phyloP scores from a whole-genome alignment of 2,113 vertebrate species.

The Mirza zaza region DNA sequence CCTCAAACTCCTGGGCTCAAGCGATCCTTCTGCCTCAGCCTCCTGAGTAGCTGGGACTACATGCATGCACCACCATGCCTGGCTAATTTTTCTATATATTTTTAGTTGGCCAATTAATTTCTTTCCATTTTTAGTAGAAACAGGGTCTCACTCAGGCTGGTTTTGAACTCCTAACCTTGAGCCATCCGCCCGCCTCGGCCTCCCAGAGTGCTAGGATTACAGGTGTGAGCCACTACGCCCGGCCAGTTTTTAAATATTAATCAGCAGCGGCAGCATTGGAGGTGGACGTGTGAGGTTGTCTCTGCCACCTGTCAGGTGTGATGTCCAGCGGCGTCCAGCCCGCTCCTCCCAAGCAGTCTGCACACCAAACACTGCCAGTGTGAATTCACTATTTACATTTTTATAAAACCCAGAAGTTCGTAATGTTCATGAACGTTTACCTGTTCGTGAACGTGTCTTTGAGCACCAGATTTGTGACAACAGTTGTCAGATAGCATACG shows the following conservation, averaged over 20 bases:
- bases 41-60: too few relatives aligned
- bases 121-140: too few relatives aligned
- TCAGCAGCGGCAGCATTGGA: background rate
- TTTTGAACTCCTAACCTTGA: background rate
- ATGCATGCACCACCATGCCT: too few relatives aligned
- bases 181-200: background rate
- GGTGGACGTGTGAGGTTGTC: background rate
- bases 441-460: background rate
- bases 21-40: too few relatives aligned
- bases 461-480: background rate
- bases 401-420: too few relatives aligned
- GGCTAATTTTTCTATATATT: too few relatives aligned
- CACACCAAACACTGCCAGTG: background rate
- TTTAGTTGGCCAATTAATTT: too few relatives aligned
- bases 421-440: background rate
- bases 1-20: too few relatives aligned
- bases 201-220: background rate
- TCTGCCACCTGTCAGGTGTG: background rate
- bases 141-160: background rate
- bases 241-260: background rate
- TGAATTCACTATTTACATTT: background rate
- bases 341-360: background rate
- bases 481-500: background rate
- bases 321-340: background rate
- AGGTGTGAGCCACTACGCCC: too few relatives aligned